A percentile compares a stretch with the other conserved stretches of the same genome.
phyloP scores from a whole-genome alignment of 2,797 vertebrate species.

The Lophius americanus region DNA sequence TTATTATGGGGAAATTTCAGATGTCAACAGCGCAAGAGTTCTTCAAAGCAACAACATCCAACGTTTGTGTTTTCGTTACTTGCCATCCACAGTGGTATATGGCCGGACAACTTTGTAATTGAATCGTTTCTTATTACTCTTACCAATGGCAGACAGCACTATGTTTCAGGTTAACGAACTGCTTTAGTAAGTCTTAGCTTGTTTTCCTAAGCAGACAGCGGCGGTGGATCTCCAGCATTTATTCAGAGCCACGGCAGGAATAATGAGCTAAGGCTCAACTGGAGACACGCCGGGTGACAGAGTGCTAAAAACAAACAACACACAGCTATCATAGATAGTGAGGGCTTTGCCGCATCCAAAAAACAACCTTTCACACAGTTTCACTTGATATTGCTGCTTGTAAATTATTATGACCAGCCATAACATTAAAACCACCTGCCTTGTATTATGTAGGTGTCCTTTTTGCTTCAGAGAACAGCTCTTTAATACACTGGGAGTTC shows the following conservation, averaged over 20 bases:
- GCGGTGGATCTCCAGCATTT: conserved; percentile 47
- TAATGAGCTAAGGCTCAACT: conserved; percentile 62
- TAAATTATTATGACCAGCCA: conserved; percentile 9
- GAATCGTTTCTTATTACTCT: conserved; percentile 56
- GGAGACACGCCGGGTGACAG: conserved; percentile 40
- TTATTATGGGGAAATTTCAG: conserved; percentile 20
- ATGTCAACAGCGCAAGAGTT: conserved; percentile 30
- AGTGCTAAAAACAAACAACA: conserved; percentile 24
- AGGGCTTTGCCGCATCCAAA: conserved; percentile 22
- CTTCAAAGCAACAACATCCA: conserved; percentile 36
- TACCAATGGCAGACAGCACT: conserved; percentile 44
- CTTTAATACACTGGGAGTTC: too few relatives aligned
- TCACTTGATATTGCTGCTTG: conserved; percentile 27
- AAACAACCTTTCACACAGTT: conserved; percentile 13
- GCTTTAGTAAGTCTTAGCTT: conserved; percentile 60
- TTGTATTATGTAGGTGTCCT: too few relatives aligned
- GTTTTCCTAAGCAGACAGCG: conserved; percentile 58
- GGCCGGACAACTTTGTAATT: conserved; percentile 59
- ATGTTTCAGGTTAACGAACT: conserved; percentile 53
- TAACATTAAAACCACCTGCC: too few relatives aligned
- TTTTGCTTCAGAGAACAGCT: too few relatives aligned
- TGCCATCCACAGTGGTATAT: conserved; percentile 44
- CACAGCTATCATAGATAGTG: conserved; percentile 34
- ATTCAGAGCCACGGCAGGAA: conserved; percentile 58
- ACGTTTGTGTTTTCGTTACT: conserved; percentile 46